phyloP scores from a whole-genome alignment of 2,113 vertebrate genomes.

The Gavia stellata region DNA sequence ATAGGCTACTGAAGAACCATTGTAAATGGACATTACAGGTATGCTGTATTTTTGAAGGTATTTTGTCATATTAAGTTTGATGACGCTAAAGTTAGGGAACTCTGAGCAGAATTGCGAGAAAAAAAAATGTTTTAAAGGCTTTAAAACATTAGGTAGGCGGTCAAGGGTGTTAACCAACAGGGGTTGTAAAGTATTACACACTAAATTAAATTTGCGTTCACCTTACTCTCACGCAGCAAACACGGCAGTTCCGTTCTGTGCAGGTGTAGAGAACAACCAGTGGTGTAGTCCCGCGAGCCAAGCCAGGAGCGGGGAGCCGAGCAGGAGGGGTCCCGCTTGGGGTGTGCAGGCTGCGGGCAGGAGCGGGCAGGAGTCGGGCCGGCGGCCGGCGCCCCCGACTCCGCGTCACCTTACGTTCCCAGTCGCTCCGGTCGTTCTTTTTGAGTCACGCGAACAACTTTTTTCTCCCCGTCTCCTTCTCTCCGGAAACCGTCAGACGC shows the following conservation, averaged over 20 bases:
- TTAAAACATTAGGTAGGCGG: conserved; percentile 86
- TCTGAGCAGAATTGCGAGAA: conserved; percentile 84
- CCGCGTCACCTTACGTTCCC: neutral
- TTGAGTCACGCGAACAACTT: neutral
- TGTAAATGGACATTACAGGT: conserved; percentile 98
- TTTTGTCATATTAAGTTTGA: conserved; percentile 92
- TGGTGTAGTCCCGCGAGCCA: neutral
- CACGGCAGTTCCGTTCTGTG: conserved; percentile 56
- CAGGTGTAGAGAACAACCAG: conserved; percentile 60
- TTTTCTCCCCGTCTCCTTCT: neutral
- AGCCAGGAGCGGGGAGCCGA: conserved; percentile 19
- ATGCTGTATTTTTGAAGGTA: conserved; percentile 96
- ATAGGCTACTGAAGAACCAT: conserved; percentile 89
- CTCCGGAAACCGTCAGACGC: conserved; percentile 1
- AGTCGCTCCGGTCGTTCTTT: neutral
- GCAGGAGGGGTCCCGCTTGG: conserved; percentile 15
- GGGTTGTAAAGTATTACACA: conserved; percentile 84
- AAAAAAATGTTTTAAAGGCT: conserved; percentile 86
- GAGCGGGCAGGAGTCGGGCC: neutral
- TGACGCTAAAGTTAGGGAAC: conserved; percentile 89
- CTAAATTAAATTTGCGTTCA: conserved; percentile 83
- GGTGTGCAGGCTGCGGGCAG: conserved; percentile 26
- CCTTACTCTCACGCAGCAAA: conserved; percentile 82
- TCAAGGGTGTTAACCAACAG: conserved; percentile 81
- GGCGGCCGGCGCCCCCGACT: neutral